These are phyloP conservation scores for Acromyrmex echinatior DNA, from an alignment of 1,140 invertebrate species.

Conservation along the genomic window DNA sequence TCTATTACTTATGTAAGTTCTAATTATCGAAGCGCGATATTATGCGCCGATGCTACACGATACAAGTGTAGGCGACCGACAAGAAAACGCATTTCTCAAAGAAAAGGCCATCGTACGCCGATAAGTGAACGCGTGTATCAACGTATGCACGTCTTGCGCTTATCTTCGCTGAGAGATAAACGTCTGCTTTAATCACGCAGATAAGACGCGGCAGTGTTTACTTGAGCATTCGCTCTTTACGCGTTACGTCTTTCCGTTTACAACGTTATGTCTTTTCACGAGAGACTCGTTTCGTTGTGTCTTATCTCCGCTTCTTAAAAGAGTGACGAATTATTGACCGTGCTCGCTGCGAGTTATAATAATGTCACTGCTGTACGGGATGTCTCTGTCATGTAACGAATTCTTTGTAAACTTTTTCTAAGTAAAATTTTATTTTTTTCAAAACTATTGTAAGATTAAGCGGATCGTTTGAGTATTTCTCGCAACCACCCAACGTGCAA, in stretches of 20 bases:
- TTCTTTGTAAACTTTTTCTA: background rate
- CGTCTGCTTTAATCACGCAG: constrained; percentile 41
- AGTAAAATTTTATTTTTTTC: background rate
- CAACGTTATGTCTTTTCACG: background rate
- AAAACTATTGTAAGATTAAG: background rate
- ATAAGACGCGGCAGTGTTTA: constrained; percentile 50
- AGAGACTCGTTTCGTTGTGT: background rate
- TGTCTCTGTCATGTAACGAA: background rate
- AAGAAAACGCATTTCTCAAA: background rate
- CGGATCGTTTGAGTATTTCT: background rate
- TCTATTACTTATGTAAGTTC: background rate
- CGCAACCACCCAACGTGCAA: background rate
- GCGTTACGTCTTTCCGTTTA: background rate
- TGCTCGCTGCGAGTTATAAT: background rate
- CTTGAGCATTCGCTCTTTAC: constrained; percentile 4
- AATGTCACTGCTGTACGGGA: background rate
- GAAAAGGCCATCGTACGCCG: background rate
- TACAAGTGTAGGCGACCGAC: background rate
- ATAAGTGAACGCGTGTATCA: background rate
- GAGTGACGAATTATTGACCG: background rate
- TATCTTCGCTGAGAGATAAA: constrained; percentile 49
- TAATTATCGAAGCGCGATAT: constrained; percentile 7
- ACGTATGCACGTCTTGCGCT: constrained; percentile 14
- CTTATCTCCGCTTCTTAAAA: constrained; percentile 10
- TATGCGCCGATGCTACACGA: background rate